These are phyloP conservation scores for Zaprionus obscuricornis DNA, from an alignment of 2,888 invertebrate species.

Conservation along the genomic window DNA sequence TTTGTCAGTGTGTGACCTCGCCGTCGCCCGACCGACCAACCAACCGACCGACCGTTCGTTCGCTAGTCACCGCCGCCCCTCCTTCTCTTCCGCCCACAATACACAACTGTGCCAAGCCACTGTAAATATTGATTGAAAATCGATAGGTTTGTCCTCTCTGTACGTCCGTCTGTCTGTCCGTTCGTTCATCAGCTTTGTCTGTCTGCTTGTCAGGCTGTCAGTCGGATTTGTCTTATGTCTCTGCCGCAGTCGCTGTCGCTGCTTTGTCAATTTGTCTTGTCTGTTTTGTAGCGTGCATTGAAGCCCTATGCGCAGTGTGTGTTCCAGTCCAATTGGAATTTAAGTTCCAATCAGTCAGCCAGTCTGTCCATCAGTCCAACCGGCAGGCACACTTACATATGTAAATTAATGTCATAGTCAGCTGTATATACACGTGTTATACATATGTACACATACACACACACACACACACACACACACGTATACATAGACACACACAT, in stretches of 20 bases:
- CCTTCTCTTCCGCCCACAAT: neutral
- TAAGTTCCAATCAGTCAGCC: slow-evolving; percentile 33
- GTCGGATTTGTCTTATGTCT: neutral
- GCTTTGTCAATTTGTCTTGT: slow-evolving; percentile 37
- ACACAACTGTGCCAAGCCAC: slow-evolving; percentile 29
- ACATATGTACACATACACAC: slow-evolving; percentile 13
- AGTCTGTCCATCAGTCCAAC: too few species aligned
- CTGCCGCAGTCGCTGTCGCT: too few species aligned
- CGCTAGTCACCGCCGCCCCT: neutral
- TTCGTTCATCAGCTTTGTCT: neutral
- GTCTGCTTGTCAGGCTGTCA: neutral
- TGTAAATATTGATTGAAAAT: slow-evolving; percentile 73
- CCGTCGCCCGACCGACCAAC: too few species aligned
- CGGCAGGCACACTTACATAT: slow-evolving; percentile 6
- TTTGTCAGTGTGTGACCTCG: slow-evolving; percentile 20
- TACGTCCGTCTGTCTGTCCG: neutral
- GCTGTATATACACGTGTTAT: neutral
- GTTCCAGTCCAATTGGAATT: slow-evolving; percentile 43
- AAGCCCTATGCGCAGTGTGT: slow-evolving; percentile 49
- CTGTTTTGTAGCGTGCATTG: slow-evolving; percentile 41
- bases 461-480: slow-evolving; percentile 1
- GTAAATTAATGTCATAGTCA: slow-evolving; percentile 2
- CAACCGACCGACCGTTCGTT: too few species aligned
- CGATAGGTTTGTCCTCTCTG: slow-evolving; percentile 62
- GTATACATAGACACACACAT: slow-evolving; percentile 20